Conservation (phyloP, 2,888 invertebrate species). For the Cephus nigrinus region DNA sequence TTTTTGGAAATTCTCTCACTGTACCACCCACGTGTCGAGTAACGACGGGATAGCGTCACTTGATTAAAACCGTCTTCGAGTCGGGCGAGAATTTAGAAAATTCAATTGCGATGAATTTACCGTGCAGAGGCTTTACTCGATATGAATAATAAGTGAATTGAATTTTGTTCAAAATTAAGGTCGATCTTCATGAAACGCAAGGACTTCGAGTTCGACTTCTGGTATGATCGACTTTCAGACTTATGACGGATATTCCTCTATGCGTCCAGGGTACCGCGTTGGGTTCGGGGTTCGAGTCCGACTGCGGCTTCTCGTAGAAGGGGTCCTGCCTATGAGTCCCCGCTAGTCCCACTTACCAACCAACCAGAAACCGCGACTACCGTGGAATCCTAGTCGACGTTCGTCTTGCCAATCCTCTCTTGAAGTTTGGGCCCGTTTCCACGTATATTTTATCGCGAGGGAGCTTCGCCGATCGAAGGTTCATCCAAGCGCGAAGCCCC, state of each 20-base stretch:
- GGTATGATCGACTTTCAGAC: background rate
- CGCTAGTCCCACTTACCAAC: slow-evolving; percentile 66
- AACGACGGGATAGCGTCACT: background rate
- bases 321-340: slow-evolving; percentile 65
- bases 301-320: slow-evolving; percentile 64
- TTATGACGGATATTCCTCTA: background rate
- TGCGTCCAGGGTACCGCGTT: slow-evolving; percentile 35
- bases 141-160: no score
- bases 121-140: background rate
- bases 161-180: no score
- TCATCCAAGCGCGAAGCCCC: background rate
- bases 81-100: background rate
- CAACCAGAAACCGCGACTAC: slow-evolving; percentile 63
- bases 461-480: background rate
- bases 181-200: background rate
- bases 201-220: background rate
- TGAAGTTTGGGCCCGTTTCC: slow-evolving; percentile 1
- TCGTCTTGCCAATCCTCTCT: slow-evolving; percentile 49
- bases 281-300: slow-evolving; percentile 59
- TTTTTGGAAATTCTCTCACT: background rate
- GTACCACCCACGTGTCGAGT: background rate
- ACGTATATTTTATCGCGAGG: background rate
- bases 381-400: slow-evolving; percentile 58
- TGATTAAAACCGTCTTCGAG: background rate
- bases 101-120: background rate